Evolutionary conservation across 2,888 invertebrate species (phyloP), one percentile per base, ranked within the genome.

Genomic region (Parthenolecanium corni): DNA sequence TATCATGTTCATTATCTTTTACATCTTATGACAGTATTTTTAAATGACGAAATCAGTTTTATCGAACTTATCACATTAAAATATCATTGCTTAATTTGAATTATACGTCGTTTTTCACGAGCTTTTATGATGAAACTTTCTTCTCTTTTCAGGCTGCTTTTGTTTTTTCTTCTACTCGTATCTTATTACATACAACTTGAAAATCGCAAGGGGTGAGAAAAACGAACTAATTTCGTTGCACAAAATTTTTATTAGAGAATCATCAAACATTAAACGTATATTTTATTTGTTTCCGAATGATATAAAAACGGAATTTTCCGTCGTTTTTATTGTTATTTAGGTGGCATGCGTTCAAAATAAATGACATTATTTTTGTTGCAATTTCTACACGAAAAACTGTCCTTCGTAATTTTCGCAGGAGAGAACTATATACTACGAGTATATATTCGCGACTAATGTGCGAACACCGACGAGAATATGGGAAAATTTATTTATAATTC

Each of bases 81-180:
- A 54, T 54, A 54, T 42, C 40, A 40, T 54, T 54, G 42, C 24
- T 40, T 54, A 54, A 54, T 54, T 54, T 40, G 42, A 21, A 40
- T 40, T 23, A n/a, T n/a, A 54, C 54, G 54, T 38, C 54, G 38
- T 40, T 54, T 36, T 54, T 42, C 38, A 54, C 54, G 31, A 31
- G 9, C 31, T 31, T 31, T 54, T 54, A 54, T 40, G 54, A 54
- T 54, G 38, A 54, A 54, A 54, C 54, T 54, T 54, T 54, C 23
- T 40, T 31, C 31, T 31, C 9, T 31, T n/a, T n/a, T n/a, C n/a
- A n/a, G 31, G 31, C 31, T 31, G n/a, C n/a, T 31, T 31, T 31
- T 31, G 31, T 31, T 31, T 31, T 31, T 9, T 31, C n/a, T 31
- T 31, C 9, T 31, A 6, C 31, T 31, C 31, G 4, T 9, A 6